Percentiles rank a stretch among this genome's conserved stretches.
Evolutionary conservation across 2,888 invertebrate genomes (phyloP).

Genomic region (Cheilosia vernalis): DNA sequence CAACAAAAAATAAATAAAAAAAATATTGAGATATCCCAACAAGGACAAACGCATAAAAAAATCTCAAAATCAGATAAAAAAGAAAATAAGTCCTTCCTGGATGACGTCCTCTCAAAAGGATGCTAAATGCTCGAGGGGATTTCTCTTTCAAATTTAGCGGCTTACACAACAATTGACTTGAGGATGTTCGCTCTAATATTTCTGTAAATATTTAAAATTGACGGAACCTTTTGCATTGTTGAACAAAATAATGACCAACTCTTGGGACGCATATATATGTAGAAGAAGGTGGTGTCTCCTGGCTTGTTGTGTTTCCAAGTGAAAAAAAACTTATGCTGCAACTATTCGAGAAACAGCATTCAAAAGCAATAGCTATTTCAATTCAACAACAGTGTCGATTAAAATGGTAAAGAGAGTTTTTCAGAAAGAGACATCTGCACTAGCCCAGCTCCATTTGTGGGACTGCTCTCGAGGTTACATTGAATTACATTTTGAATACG

Average conservation of each 20-base stretch:
- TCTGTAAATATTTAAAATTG: slow-evolving; percentile 72
- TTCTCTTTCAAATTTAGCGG: slow-evolving; percentile 73
- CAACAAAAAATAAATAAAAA: slow-evolving; percentile 47
- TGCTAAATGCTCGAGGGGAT: slow-evolving; percentile 74
- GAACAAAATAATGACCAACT: slow-evolving; percentile 55
- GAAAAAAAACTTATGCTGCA: too few relatives aligned
- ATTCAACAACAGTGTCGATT: slow-evolving; percentile 4
- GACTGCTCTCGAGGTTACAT: slow-evolving; percentile 53
- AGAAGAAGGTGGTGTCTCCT: neutral
- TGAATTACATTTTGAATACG: slow-evolving; percentile 73
- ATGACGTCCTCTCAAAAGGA: slow-evolving; percentile 74
- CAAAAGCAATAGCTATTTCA: slow-evolving; percentile 6
- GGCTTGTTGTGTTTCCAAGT: slow-evolving; percentile 23
- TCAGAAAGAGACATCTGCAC: slow-evolving; percentile 48
- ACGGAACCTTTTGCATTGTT: slow-evolving; percentile 59
- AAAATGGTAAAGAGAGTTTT: slow-evolving; percentile 13
- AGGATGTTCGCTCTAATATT: slow-evolving; percentile 74
- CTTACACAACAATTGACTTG: slow-evolving; percentile 74
- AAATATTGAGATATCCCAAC: slow-evolving; percentile 70
- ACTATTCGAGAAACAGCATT: neutral
- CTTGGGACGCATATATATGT: too few relatives aligned
- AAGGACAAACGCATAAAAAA: slow-evolving; percentile 62
- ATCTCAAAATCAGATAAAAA: slow-evolving; percentile 72
- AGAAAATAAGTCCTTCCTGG: slow-evolving; percentile 74
- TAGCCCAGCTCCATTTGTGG: slow-evolving; percentile 18